Conservation (phyloP, 2,113 vertebrate genomes). For the Brachyhypopomus gauderio region DNA sequence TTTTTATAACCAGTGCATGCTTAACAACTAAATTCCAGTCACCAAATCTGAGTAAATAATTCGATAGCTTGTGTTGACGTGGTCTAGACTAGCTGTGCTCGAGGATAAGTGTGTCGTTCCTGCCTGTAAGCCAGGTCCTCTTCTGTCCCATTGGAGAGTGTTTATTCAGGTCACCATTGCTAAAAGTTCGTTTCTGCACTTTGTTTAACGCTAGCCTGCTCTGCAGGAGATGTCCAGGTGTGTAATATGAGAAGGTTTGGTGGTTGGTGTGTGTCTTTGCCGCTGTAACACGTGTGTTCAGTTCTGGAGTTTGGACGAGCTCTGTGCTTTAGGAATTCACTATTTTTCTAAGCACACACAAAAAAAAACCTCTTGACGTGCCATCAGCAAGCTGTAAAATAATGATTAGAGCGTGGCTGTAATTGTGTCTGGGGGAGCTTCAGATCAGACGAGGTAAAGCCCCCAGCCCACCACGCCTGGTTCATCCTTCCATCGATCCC, state of each 20-base stretch:
- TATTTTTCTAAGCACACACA: constrained; percentile 46
- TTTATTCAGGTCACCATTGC: constrained; percentile 9
- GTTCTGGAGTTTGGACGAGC: no score
- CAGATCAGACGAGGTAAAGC: constrained; percentile 69
- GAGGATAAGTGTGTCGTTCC: background rate
- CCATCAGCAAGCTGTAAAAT: constrained; percentile 64
- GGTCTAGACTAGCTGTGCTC: background rate
- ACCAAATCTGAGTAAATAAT: background rate
- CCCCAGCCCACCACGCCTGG: constrained; percentile 71
- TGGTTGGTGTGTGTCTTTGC: background rate
- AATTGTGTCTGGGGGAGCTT: constrained; percentile 72
- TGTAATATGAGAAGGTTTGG: background rate
- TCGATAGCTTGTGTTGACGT: background rate
- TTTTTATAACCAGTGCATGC: no score
- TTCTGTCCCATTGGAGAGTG: background rate
- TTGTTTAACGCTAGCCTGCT: no score
- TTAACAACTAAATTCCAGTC: background rate
- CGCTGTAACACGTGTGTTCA: background rate
- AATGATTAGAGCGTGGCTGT: constrained; percentile 72
- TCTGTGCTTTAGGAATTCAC: background rate
- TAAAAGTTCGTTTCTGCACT: background rate
- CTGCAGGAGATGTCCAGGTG: no score
- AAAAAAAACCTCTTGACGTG: constrained; percentile 26
- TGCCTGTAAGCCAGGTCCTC: background rate
- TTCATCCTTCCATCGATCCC: constrained; percentile 71